Base-by-base conservation (phyloP, 2,797 vertebrate species). In the Margarornis squamiger region DNA sequence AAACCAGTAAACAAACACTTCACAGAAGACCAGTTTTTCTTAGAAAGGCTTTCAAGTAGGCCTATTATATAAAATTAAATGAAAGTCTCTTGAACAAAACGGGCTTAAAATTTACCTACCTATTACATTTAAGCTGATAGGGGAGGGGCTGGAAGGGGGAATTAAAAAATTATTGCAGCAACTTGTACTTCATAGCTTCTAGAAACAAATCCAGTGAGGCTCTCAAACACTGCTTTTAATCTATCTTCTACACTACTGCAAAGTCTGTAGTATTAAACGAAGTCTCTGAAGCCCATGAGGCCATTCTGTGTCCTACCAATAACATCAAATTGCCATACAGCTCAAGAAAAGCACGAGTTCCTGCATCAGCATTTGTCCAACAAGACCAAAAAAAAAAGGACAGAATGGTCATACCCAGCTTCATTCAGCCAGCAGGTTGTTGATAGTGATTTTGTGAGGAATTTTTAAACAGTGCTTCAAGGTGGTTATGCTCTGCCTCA, bases 271-370 rank as follows among this genome's bases (percentile, higher is more conserved):
- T 66, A 75, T 34, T 46, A 45, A 74, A 73, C 32, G 58, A 58
- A 65, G 57, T 9, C n/a, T 8, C 1, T 30, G 17, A 82, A 78
- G 23, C 57, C 39, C 54, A 70, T 21, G 16, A 87, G 17, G 12
- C 63, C 18, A 17, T 55, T 49, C n/a, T 91, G 43, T 63, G 8
- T 41, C 45, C 36, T 48, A 61, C 19, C n/a, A 66, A 21, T 36
- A 71, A 57, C 20, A 81, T 8, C 70, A 22, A 73, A 54, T 12
- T 72, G 43, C n/a, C 12, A 6, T 6, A 12, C 5, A 45, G 38
- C 51, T 51, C 77, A 36, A 34, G 24, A 14, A 61, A 84, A 59
- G 41, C 0, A 2, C 0, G 0, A 78, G 27, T 59, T 27, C 32
- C 14, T 75, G 49, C 18, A 78, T 34, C 26, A 72, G 59, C 72